A percentile compares a stretch with the other conserved stretches of the same genome.
phyloP scores from a whole-genome alignment of 2,888 invertebrate genomes.

The Eupelmus urozonus region DNA sequence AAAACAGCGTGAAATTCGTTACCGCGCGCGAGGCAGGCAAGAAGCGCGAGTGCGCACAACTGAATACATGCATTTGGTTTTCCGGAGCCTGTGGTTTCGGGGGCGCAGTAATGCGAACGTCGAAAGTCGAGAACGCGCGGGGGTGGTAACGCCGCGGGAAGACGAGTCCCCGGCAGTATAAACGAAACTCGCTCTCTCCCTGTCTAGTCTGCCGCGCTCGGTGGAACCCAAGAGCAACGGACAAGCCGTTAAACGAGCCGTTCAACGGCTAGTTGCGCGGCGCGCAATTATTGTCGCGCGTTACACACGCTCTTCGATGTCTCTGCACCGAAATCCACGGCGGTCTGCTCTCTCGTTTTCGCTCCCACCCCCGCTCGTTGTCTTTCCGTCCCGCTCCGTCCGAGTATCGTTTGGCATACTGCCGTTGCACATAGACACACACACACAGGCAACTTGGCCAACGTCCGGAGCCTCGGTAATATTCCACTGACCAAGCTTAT shows the following conservation, averaged over 20 bases:
- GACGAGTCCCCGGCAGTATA: neutral
- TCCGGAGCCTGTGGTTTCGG: too few relatives aligned
- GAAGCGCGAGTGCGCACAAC: too few relatives aligned
- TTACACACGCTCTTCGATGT: constrained; percentile 4
- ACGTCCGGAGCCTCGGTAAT: constrained; percentile 62
- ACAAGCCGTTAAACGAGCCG: constrained; percentile 66
- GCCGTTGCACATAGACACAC: neutral
- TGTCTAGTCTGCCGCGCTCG: neutral
- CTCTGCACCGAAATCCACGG: constrained; percentile 11
- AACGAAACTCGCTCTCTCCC: constrained; percentile 21
- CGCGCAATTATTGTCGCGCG: constrained; percentile 69
- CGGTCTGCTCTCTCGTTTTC: neutral
- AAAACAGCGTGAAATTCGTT: constrained; percentile 59
- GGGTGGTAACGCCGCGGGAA: constrained; percentile 8
- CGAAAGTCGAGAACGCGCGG: constrained; percentile 21
- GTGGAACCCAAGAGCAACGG: neutral
- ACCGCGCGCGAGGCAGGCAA: constrained; percentile 25
- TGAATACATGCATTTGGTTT: too few relatives aligned
- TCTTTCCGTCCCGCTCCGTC: neutral
- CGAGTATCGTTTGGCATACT: constrained; percentile 17
- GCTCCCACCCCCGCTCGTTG: neutral
- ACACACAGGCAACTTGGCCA: too few relatives aligned
- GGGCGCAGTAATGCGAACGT: constrained; percentile 24
- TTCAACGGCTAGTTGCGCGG: constrained; percentile 68
- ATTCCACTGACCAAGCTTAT: constrained; percentile 58